Base-by-base conservation (phyloP, 2,888 invertebrate species). In the Globia sparganii region DNA sequence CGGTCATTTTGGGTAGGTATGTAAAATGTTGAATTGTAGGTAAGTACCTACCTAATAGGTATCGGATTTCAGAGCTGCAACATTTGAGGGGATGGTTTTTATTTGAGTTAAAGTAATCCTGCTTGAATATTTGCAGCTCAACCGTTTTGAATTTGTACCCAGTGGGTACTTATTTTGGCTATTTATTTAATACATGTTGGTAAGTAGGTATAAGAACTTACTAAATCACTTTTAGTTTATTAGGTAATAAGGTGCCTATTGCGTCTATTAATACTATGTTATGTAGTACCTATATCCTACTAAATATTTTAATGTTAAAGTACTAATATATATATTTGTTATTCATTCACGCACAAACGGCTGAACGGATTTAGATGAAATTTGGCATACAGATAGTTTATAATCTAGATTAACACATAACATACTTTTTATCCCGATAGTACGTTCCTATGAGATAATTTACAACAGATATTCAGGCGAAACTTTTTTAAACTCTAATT, bases 11-110 rank as follows among this genome's bases (percentile, higher is more conserved):
- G 61, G 31, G 18, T 53, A 5, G 31, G 31, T 46, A 49, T 75
- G 66, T 78, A 67, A 75, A 78, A 84, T 84, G 72, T 81, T 64
- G 53, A 4, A 46, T 40, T 62, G 37, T 49, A 6, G n/a, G n/a
- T n/a, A n/a, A n/a, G n/a, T n/a, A n/a, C n/a, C n/a, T n/a, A n/a
- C n/a, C n/a, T n/a, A n/a, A n/a, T 8, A 21, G 31, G 46, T 72
- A 18, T 46, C 13, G 9, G 31, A 61, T 71, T 73, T 37, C 13
- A 13, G 15, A 28, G 46, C 43, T 37, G 58, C 58, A n/a, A 65
- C 28, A 67, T 78, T 75, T 59, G 56, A 65, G 61, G 15, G 70
- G 77, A n/a, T 62, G 13, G n/a, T 40, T 72, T 77, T 56, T 31
- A 13, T 81, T 28, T 34, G 3, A 31, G 4, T 3, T 43, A 25